Percentiles rank a stretch among this genome's conserved stretches.
Evolutionary conservation across 2,888 invertebrate species (phyloP).

Genomic region (Perizoma flavofasciatum): DNA sequence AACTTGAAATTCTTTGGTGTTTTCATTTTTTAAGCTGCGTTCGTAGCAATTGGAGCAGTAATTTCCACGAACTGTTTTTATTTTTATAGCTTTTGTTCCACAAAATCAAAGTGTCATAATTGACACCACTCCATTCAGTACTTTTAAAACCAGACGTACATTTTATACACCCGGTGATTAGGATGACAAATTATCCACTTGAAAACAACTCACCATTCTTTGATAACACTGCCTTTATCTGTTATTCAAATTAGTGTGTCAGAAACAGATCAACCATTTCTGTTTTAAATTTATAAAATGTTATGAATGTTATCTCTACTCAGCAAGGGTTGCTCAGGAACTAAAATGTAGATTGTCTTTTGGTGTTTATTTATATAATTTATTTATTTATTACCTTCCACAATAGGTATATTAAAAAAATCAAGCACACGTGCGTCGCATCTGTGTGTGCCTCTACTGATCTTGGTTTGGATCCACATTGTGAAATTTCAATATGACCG

Average conservation of each 20-base stretch:
- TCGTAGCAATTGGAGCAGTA: too few relatives aligned
- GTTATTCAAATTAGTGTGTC: constrained; percentile 17
- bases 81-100: too few relatives aligned
- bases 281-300: constrained; percentile 4
- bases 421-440: too few relatives aligned
- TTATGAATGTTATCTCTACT: constrained; percentile 1
- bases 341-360: too few relatives aligned
- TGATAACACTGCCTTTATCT: constrained; percentile 16
- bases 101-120: background rate
- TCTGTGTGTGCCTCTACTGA: too few relatives aligned
- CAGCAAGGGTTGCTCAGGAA: background rate
- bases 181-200: constrained; percentile 8
- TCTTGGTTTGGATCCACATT: too few relatives aligned
- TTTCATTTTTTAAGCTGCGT: too few relatives aligned
- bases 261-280: background rate
- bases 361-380: background rate
- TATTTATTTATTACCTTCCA: background rate
- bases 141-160: background rate
- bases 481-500: too few relatives aligned
- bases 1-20: too few relatives aligned
- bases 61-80: too few relatives aligned
- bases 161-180: constrained; percentile 8
- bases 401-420: too few relatives aligned
- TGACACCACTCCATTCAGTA: background rate
- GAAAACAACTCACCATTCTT: constrained; percentile 9